Evolutionary conservation across 1,140 invertebrate genomes (phyloP), one percentile per base, ranked within the genome.

Genomic region (Trichonephila inaurata): DNA sequence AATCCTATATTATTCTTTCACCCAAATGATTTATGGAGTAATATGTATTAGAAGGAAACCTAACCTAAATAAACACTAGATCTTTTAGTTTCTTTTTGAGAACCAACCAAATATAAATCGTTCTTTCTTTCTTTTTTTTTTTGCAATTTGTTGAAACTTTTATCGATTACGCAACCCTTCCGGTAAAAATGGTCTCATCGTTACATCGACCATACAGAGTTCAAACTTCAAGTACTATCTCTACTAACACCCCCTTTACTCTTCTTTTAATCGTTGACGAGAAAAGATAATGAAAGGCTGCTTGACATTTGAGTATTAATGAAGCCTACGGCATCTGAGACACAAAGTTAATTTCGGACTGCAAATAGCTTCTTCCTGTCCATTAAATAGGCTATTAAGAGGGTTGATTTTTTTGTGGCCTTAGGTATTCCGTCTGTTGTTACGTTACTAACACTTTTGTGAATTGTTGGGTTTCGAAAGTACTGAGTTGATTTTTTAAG

Each of bases 271-370:
- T 61, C 19, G 24, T n/a, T 19, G 51, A 86, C 16, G 18, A 82
- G 51, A 44, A n/a, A 86, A 44, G 83, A 61, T 60, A 14, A 21
- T 19, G 6, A 82, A 86, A 58, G 51, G 51, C 3, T 5, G 4
- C 28, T 51, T 61, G 51, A 24, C 83, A 61, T 86, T 62, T 16
- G 18, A 86, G 83, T 86, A 61, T 86, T 86, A 86, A 86, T 86
- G 60, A 86, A 86, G 7, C 83, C 40, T 6, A 19, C 16, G 77
- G 77, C 44, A 51, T 40, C 3, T 33, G 40, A 33, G 3, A 33
- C 33, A 2, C 24, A 82, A 51, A 82, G 18, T 44, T 21, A 69
- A 21, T 40, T 51, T 51, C 0, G 51, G 5, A 12, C 51, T 10
- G 51, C 51, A 51, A 51, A 51, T 51, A 40, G 33, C 33, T 40